Conservation (phyloP, 2,797 vertebrate genomes). For the Gambelia wislizenii region DNA sequence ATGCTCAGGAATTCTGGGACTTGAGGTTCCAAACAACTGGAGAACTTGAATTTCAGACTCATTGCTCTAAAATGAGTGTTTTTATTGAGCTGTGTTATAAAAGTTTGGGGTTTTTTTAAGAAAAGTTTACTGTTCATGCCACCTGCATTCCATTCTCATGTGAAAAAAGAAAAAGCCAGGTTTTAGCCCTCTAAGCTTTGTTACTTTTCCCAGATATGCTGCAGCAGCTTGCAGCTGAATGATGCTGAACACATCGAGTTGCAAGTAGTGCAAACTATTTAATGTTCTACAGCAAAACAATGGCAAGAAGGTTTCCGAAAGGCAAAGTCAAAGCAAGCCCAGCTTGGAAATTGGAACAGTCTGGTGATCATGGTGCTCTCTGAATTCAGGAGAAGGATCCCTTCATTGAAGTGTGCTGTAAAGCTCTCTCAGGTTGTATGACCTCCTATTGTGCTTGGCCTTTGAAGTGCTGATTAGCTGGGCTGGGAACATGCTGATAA, state of each 20-base stretch:
- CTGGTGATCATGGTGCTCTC: slow-evolving; percentile 60
- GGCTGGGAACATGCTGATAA: slow-evolving; percentile 79
- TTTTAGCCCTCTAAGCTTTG: fast-evolving
- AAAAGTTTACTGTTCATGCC: background rate
- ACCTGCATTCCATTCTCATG: fast-evolving
- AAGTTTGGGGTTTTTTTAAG: no score
- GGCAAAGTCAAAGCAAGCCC: slow-evolving; percentile 30
- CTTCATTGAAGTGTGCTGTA: slow-evolving; percentile 64
- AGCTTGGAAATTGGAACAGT: slow-evolving; percentile 48
- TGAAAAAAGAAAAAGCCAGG: fast-evolving
- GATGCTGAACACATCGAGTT: fast-evolving
- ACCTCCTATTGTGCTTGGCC: slow-evolving; percentile 70
- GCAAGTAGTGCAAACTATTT: background rate
- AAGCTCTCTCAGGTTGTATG: slow-evolving; percentile 68
- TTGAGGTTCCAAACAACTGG: background rate
- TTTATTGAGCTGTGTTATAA: fast-evolving
- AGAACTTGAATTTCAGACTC: background rate
- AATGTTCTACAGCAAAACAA: slow-evolving; percentile 33
- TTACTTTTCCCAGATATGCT: background rate
- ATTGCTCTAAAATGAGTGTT: no score
- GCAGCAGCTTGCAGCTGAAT: slow-evolving; percentile 33
- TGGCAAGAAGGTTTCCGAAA: background rate
- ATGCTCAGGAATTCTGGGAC: no score
- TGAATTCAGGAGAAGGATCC: slow-evolving; percentile 62
- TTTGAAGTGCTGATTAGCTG: slow-evolving; percentile 74